phyloP scores from a whole-genome alignment of 30 jellyfish, hydroid and myxozoan genomes.

The Sanderia malayensis region DNA sequence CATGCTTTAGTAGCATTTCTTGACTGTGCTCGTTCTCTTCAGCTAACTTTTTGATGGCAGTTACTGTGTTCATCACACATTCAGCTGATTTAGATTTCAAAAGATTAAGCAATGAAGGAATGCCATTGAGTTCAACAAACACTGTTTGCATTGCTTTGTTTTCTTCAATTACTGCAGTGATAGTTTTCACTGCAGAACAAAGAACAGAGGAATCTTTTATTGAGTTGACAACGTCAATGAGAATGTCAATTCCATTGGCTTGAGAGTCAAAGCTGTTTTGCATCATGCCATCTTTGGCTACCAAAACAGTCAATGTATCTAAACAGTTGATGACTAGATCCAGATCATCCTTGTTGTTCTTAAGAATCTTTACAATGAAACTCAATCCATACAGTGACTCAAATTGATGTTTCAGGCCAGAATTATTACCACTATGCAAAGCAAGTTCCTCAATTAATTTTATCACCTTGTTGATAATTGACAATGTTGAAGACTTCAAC shows the following conservation, averaged over 20 bases:
- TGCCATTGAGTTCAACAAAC: conserved; percentile 41
- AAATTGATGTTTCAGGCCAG: conserved; percentile 22
- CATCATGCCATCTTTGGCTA: conserved; percentile 33
- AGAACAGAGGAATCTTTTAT: not conserved
- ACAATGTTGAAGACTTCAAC: not conserved
- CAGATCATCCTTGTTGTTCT: conserved; percentile 7
- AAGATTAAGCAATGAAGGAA: conserved; percentile 8
- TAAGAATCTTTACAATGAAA: conserved; percentile 20
- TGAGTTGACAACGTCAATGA: conserved; percentile 18
- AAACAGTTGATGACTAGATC: conserved; percentile 28
- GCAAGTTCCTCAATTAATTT: conserved; percentile 43
- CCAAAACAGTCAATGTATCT: conserved; percentile 17
- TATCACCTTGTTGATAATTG: conserved; percentile 22
- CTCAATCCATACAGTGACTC: conserved; percentile 38
- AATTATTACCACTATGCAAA: conserved; percentile 25
- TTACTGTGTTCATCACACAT: conserved; percentile 35
- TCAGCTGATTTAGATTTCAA: conserved; percentile 38
- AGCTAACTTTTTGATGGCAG: conserved; percentile 21
- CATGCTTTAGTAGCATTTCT: conserved; percentile 22
- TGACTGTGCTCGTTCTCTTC: conserved; percentile 31
- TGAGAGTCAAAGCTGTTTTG: conserved; percentile 37
- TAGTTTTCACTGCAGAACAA: conserved; percentile 12
- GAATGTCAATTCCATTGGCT: conserved; percentile 16
- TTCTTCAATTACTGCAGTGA: conserved; percentile 20
- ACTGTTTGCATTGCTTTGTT: conserved; percentile 8